Percentiles rank a stretch among this genome's conserved stretches.
phyloP scores from a whole-genome alignment of 2,888 invertebrate species.

The Homarus gammarus region DNA sequence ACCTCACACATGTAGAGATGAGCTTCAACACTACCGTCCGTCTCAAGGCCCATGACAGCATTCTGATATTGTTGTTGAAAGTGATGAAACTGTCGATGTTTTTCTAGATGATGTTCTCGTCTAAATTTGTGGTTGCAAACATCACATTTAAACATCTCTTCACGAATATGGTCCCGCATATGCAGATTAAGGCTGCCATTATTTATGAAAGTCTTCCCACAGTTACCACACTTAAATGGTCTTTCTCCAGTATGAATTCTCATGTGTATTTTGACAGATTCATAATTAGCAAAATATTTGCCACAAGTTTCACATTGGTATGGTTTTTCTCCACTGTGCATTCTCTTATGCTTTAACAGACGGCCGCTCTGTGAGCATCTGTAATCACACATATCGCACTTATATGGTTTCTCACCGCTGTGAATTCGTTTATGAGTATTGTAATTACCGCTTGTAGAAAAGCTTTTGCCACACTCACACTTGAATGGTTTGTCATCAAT shows the following conservation, averaged over 20 bases:
- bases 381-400: slow-evolving; percentile 74
- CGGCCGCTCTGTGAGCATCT: slow-evolving; percentile 75
- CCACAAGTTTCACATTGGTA: slow-evolving; percentile 95
- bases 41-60: slow-evolving; percentile 62
- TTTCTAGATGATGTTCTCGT: slow-evolving; percentile 67
- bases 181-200: slow-evolving; percentile 75
- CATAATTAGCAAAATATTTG: slow-evolving; percentile 75
- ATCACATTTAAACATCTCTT: slow-evolving; percentile 75
- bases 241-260: slow-evolving; percentile 75
- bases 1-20: slow-evolving; percentile 73
- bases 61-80: slow-evolving; percentile 64
- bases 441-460: slow-evolving; percentile 74
- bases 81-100: slow-evolving; percentile 70
- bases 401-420: slow-evolving; percentile 75
- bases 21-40: slow-evolving; percentile 47
- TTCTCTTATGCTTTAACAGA: slow-evolving; percentile 97
- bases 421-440: slow-evolving; percentile 74
- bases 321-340: slow-evolving; percentile 96
- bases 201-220: slow-evolving; percentile 76
- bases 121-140: slow-evolving; percentile 75
- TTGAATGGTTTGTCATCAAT: slow-evolving; percentile 75
- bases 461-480: slow-evolving; percentile 74
- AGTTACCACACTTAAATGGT: slow-evolving; percentile 75
- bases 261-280: slow-evolving; percentile 74
- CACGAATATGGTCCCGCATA: slow-evolving; percentile 72